Conservation (phyloP, 2,113 vertebrate species). For the Neomonachus schauinslandi region DNA sequence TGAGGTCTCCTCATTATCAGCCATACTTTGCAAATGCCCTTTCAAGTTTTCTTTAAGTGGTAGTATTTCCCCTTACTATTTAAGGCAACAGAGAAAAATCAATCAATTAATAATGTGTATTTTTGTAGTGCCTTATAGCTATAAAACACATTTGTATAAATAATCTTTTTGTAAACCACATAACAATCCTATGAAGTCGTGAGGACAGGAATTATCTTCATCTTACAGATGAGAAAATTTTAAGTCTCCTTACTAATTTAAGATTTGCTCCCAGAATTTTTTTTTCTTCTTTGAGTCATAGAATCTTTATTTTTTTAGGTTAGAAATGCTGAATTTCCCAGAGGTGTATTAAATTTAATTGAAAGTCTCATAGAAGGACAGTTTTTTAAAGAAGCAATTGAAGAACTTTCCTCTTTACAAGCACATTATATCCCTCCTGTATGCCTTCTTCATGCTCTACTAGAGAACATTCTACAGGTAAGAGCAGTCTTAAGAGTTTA, state of each 20-base stretch:
- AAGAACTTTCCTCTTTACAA: slow-evolving; percentile 88
- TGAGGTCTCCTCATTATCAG: not conserved
- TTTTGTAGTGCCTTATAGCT: slow-evolving; percentile 27
- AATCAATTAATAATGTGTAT: not conserved
- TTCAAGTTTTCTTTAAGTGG: not conserved
- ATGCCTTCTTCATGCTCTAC: slow-evolving; percentile 88
- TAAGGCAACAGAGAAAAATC: not conserved
- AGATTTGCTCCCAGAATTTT: not conserved
- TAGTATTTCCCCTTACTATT: not conserved
- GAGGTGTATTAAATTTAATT: slow-evolving; percentile 74
- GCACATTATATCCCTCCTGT: slow-evolving; percentile 89
- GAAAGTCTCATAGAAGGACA: slow-evolving; percentile 86
- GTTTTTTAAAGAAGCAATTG: slow-evolving; percentile 91
- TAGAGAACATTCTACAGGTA: slow-evolving; percentile 91
- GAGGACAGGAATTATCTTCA: not conserved
- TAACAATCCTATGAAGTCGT: not conserved
- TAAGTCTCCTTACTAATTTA: not conserved
- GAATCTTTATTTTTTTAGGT: slow-evolving; percentile 77
- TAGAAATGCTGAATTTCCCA: slow-evolving; percentile 73
- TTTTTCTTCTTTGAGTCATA: slow-evolving; percentile 37
- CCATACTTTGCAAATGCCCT: not conserved
- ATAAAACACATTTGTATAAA: not conserved
- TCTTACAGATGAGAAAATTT: slow-evolving; percentile 35
- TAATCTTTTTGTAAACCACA: not conserved
- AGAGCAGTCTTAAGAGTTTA: slow-evolving; percentile 44